phyloP scores from a whole-genome alignment of 1,140 invertebrate genomes.

The Drosophila mauritiana region DNA sequence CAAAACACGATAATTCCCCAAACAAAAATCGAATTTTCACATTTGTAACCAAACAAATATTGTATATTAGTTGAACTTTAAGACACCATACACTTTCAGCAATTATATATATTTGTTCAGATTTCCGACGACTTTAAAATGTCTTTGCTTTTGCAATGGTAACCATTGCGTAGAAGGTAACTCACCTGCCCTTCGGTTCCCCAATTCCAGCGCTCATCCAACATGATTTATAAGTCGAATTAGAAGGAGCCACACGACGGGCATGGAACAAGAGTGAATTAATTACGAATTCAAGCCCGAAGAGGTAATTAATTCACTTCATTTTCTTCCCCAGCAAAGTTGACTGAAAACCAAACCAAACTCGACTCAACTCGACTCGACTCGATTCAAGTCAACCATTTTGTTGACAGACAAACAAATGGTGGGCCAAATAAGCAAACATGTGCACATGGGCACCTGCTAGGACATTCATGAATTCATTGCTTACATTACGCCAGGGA shows the following conservation, averaged over 20 bases:
- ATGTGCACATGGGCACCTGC: conserved; percentile 21
- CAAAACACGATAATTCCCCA: background rate
- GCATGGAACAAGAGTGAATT: conserved; percentile 39
- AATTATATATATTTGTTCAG: background rate
- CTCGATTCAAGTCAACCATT: conserved; percentile 34
- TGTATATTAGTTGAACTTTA: background rate
- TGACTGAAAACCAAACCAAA: conserved; percentile 29
- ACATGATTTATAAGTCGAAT: conserved; percentile 48
- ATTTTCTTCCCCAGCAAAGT: conserved; percentile 38
- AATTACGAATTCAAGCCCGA: conserved; percentile 59
- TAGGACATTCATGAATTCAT: conserved; percentile 30
- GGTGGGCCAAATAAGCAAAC: conserved; percentile 35
- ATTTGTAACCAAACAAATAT: background rate
- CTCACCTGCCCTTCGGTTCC: conserved; percentile 8
- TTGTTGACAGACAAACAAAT: conserved; percentile 44
- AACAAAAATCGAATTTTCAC: background rate
- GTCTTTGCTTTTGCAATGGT: conserved; percentile 12
- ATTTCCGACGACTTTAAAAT: conserved; percentile 11
- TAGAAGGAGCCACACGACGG: conserved; percentile 24
- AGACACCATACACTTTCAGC: too few relatives aligned
- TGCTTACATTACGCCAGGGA: conserved; percentile 32
- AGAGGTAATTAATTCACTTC: conserved; percentile 56
- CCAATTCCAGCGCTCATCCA: conserved; percentile 34
- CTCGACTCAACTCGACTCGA: conserved; percentile 18
- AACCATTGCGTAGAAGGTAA: background rate